Base-by-base conservation (phyloP, 2,113 vertebrate genomes). In the Accipiter virgatus region DNA sequence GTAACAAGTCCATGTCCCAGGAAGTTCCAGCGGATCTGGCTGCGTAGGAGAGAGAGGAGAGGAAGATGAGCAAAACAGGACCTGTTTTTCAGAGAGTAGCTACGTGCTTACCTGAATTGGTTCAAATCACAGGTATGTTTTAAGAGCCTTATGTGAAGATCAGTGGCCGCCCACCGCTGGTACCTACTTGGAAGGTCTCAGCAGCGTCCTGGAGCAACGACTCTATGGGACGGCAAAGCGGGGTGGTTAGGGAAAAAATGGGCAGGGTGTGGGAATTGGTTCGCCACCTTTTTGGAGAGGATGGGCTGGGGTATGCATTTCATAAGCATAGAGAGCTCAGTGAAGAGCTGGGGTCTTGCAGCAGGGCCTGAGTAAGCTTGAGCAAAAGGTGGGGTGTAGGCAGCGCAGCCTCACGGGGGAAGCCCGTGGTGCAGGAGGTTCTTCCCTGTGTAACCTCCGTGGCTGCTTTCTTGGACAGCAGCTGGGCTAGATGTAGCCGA, bases 361-460 rank as follows among this genome's bases (percentile, higher is more conserved):
- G 53, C 38, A 25, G 11, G 16, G 40, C 13, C 36, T 32, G 27
- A 45, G 29, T 31, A 22, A 71, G 20, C 38, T 42, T 32, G n/a
- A 40, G 10, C 17, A 22, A 61, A 67, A 55, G 22, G 26, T 29
- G n/a, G 13, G 21, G 16, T 1, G 0, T 7, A 17, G 40, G 47
- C 58, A 83, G 25, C 2, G 63, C 11, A 15, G 22, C 19, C 29
- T 48, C n/a, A 32, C 0, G 1, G 29, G 17, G 38, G 36, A 63
- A 34, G 48, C 19, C 42, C 1, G 1, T 38, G 48, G 38, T 3
- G 5, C 45, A n/a, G 67, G 20, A 61, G 53, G 42, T 27, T 79
- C 42, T 36, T 67, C 50, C 13, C 14, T 10, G 19, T 3, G 22
- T 22, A 52, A n/a, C 22, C 43, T 84, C 42, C 22, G 7, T 6